Base-by-base conservation (phyloP, 2,888 invertebrate species). In the Aspidiotus destructor region DNA sequence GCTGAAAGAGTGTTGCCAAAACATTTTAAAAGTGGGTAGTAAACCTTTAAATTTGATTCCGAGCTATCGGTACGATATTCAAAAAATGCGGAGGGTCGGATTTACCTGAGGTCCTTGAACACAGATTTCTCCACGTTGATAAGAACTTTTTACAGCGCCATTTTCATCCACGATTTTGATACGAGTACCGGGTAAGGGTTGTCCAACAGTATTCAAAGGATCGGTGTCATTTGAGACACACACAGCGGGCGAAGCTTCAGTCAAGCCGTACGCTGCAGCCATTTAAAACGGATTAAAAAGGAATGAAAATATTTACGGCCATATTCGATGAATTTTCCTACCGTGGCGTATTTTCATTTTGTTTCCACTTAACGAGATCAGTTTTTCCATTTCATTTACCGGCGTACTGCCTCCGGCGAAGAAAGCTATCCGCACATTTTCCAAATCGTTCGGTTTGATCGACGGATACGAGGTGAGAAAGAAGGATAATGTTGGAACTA, bases 381-480 rank as follows among this genome's bases (percentile, higher is more conserved):
- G 79, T 70, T 82, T 84, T 72, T 84, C 83, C 0, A 85, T 84
- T 10, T 85, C 81, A 0, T 72, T 71, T 17, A 70, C 70, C 8
- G 76, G 75, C 15, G 75, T 72, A 7, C 89, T 87, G 0, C 89
- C 89, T 0, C 89, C 90, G 0, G 88, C 89, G 9, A 84, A 84
- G 74, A 86, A 82, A 40, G 89, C 81, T 3, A 81, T 80, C 68
- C 82, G 81, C 0, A 91, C 79, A 0, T 81, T 82, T 28, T 83
- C 79, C 61, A 91, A 77, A 74, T 88, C 86, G 69, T 85, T 84
- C 72, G 82, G 81, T 63, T 81, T 83, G 8, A 89, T 84, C 42
- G 82, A 77, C 0, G 88, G 87, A 76, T 87, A 86, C 17, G 86
- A 84, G 0, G 86, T 86, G 70, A 92, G 76, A 77, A 89, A 89